Evolutionary conservation across 2,888 invertebrate genomes (phyloP), one percentile per base, ranked within the genome.

Genomic region (Timandra comae): DNA sequence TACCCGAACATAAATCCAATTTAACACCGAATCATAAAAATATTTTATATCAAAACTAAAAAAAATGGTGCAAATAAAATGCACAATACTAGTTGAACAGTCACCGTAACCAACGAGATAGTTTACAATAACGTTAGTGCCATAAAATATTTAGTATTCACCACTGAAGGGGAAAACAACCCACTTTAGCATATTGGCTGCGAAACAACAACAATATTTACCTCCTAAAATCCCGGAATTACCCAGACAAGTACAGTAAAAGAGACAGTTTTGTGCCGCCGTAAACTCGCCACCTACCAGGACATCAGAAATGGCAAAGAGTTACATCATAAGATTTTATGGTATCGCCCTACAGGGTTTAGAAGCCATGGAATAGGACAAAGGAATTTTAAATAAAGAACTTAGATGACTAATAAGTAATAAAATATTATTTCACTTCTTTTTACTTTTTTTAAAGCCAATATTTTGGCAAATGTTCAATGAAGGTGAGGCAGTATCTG

Each of bases 281-380:
- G 40, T 35, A 43, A 42, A 46, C 38, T 43, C 38, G 25, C 24
- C 41, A 37, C 30, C 43, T 47, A 44, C 38, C 29, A 54, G 44
- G 57, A 38, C 43, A 49, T 43, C 43, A 62, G 60, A 43, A 41
- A 48, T 38, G 47, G 47, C 47, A 43, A 55, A 46, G 61, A 65
- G 62, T 59, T 61, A 43, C 48, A 45, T 61, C 68, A 64, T 74
- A 68, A 75, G 56, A 63, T 72, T 78, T 77, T 68, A 77, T 58
- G 75, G 16, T 16, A n/a, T n/a, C n/a, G n/a, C n/a, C n/a, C n/a
- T n/a, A 16, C 16, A n/a, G 16, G 6, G 4, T 9, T 20, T 30
- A 44, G 43, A 34, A 40, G 9, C 7, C 10, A 8, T 11, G 7
- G 10, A 11, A 10, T 25, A 7, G 12, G 7, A 26, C 16, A 6